phyloP scores from a whole-genome alignment of 1,140 invertebrate genomes.

The Orchesella cincta region DNA sequence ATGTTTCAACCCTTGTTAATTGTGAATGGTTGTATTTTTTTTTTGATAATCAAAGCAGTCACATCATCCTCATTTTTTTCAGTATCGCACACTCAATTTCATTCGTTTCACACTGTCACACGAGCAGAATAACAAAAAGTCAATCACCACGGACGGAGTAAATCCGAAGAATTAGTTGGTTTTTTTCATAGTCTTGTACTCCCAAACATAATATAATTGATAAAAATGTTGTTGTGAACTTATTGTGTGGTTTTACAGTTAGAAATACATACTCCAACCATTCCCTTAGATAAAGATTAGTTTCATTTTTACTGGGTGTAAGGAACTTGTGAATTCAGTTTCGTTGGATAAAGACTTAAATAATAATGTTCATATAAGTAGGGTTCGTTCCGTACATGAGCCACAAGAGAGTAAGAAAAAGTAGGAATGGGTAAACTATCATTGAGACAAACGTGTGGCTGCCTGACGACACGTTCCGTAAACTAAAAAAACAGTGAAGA shows the following conservation, averaged over 20 bases:
- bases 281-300: background rate
- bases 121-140: background rate
- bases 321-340: background rate
- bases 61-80: background rate
- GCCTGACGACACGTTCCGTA: too few relatives aligned
- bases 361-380: too few relatives aligned
- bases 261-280: background rate
- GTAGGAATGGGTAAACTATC: too few relatives aligned
- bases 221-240: background rate
- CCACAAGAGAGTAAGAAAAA: too few relatives aligned
- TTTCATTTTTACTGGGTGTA: background rate
- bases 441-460: too few relatives aligned
- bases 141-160: slow-evolving; percentile 23
- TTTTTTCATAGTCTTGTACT: background rate
- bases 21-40: background rate
- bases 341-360: background rate
- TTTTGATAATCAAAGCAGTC: background rate
- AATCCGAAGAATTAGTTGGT: background rate
- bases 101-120: background rate
- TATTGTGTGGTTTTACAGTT: background rate
- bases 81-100: background rate
- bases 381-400: too few relatives aligned
- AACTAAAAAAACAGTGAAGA: too few relatives aligned
- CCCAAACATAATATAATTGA: background rate
- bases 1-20: background rate